Conservation (phyloP, 2,113 vertebrate genomes). For the Podarcis raffonei region DNA sequence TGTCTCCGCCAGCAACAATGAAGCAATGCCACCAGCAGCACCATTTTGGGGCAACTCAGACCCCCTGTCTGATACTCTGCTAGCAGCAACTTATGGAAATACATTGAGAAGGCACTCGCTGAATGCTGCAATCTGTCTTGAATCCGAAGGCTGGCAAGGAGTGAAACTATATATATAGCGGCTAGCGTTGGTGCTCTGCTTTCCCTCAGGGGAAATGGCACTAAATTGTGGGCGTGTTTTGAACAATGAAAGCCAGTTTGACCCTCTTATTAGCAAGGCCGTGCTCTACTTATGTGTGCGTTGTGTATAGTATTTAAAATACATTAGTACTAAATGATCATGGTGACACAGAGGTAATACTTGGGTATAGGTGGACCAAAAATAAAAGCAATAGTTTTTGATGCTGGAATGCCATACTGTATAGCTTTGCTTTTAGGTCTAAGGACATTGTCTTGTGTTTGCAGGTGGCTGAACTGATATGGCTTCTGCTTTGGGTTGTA, state of each 20-base stretch:
- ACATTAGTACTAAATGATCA: background rate
- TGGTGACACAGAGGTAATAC: background rate
- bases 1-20: too few species aligned
- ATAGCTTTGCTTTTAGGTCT: background rate
- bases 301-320: background rate
- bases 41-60: too few species aligned
- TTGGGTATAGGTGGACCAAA: background rate
- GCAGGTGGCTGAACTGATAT: slow-evolving; percentile 1
- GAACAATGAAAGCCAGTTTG: background rate
- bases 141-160: background rate
- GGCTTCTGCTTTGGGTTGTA: background rate
- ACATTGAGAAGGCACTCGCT: slow-evolving; percentile 15
- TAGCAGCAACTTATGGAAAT: slow-evolving; percentile 26
- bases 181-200: background rate
- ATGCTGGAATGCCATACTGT: background rate
- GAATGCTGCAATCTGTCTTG: slow-evolving; percentile 21
- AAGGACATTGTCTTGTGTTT: background rate
- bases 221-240: background rate
- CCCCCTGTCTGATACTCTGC: background rate
- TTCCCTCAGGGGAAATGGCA: slow-evolving; percentile 1
- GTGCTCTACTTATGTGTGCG: background rate
- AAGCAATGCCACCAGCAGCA: too few species aligned
- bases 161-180: background rate
- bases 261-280: background rate
- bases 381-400: background rate